Conservation (phyloP, 2,888 invertebrate genomes). For the Malthinus flaveolus region DNA sequence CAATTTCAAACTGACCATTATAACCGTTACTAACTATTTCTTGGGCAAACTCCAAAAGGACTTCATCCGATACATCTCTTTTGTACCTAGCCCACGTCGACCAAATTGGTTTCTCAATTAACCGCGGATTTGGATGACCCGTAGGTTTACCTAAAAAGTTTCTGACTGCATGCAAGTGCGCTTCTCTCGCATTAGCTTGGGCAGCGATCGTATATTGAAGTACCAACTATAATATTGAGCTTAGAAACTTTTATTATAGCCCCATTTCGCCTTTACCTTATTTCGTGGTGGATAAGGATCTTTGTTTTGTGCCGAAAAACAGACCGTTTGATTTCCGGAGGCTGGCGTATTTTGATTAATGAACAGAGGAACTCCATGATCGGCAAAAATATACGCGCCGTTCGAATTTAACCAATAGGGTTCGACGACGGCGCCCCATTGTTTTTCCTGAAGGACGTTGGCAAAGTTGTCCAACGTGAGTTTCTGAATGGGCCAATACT, state of each 20-base stretch:
- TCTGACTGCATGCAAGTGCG: constrained; percentile 66
- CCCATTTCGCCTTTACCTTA: constrained; percentile 36
- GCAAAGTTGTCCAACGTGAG: constrained; percentile 60
- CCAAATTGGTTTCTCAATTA: constrained; percentile 84
- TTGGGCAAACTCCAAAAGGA: constrained; percentile 66
- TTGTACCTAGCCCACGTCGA: constrained; percentile 84
- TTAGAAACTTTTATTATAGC: constrained; percentile 32
- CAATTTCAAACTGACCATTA: constrained; percentile 80
- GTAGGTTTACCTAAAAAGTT: constrained; percentile 66
- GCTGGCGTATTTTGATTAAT: constrained; percentile 65
- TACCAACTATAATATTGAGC: constrained; percentile 24
- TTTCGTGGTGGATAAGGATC: constrained; percentile 57
- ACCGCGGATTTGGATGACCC: constrained; percentile 64
- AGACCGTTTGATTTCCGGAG: constrained; percentile 57
- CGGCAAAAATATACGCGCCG: constrained; percentile 68
- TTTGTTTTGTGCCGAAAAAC: constrained; percentile 62
- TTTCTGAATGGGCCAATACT: constrained; percentile 69
- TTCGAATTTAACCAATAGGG: constrained; percentile 74
- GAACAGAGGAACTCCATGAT: constrained; percentile 68
- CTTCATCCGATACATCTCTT: constrained; percentile 65
- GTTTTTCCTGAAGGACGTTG: constrained; percentile 61
- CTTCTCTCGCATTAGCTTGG: constrained; percentile 61
- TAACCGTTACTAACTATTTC: constrained; percentile 69
- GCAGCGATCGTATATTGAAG: constrained; percentile 67
- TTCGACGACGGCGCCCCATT: constrained; percentile 63